A percentile compares a stretch with the other conserved stretches of the same genome.
phyloP scores from a whole-genome alignment of 2,113 vertebrate species.

The Petrocephalus microphthalmus region DNA sequence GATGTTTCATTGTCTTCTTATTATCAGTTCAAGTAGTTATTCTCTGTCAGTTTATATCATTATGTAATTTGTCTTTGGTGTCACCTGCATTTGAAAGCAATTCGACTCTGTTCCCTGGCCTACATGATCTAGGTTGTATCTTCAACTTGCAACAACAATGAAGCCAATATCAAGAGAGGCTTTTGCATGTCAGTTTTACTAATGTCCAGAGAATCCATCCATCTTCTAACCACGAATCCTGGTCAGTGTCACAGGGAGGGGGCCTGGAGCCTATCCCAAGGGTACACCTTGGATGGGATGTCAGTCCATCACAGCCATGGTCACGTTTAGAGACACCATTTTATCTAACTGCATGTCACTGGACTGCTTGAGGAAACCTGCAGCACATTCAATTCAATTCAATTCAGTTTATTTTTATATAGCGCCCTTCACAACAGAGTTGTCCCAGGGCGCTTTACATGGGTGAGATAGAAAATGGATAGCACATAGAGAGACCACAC shows the following conservation, averaged over 20 bases:
- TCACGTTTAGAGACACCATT: not conserved
- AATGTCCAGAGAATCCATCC: not conserved
- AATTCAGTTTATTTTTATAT: too few relatives aligned
- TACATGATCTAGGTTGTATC: not conserved
- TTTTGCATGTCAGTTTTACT: not conserved
- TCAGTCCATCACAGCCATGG: not conserved
- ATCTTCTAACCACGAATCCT: not conserved
- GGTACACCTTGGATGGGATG: not conserved
- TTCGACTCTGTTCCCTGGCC: not conserved
- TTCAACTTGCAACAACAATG: not conserved
- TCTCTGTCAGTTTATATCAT: not conserved
- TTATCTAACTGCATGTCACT: not conserved
- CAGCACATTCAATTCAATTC: too few relatives aligned
- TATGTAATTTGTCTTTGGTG: not conserved
- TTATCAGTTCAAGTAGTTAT: not conserved
- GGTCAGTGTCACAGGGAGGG: not conserved
- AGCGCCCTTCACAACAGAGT: too few relatives aligned
- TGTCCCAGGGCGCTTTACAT: too few relatives aligned
- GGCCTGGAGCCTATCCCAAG: not conserved
- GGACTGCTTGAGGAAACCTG: not conserved
- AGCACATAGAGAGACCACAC: not conserved
- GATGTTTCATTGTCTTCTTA: not conserved
- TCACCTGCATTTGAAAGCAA: not conserved
- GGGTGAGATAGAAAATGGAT: too few relatives aligned
- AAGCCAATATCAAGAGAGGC: not conserved